Evolutionary conservation across 1,140 invertebrate genomes (phyloP).

Genomic region (Drosophila prosaltans): DNA sequence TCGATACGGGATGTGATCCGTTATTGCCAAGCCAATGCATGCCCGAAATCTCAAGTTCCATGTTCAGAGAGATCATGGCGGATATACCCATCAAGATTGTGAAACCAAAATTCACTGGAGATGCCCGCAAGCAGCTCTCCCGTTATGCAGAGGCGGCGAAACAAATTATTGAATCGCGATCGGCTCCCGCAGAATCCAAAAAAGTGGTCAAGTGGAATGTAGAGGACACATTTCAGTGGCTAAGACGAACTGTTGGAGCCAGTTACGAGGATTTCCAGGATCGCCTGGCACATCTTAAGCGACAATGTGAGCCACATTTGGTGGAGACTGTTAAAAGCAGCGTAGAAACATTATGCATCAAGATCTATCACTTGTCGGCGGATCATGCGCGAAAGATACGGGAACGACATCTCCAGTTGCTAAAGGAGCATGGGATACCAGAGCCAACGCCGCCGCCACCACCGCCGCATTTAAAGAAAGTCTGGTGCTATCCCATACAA

Average conservation of each 20-base stretch:
- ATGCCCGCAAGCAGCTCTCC: conserved; percentile 97
- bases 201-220: conserved; percentile 99
- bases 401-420: conserved; percentile 92
- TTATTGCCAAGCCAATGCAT: conserved; percentile 95
- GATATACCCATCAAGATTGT: conserved; percentile 98
- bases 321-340: conserved; percentile 96
- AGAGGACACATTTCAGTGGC: conserved; percentile 98
- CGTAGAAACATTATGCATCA: conserved; percentile 97
- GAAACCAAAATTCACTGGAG: conserved; percentile 96
- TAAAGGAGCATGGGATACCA: conserved; percentile 93
- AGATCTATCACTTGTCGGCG: conserved; percentile 95
- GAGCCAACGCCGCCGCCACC: conserved; percentile 88
- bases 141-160: conserved; percentile 98
- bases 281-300: conserved; percentile 86
- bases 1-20: conserved; percentile 94
- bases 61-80: conserved; percentile 99
- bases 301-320: conserved; percentile 97
- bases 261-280: conserved; percentile 98
- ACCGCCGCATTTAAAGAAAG: conserved; percentile 90
- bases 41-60: conserved; percentile 95
- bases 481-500: conserved; percentile 97
- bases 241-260: conserved; percentile 95
- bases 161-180: conserved; percentile 96
- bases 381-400: conserved; percentile 96
- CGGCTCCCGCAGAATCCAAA: conserved; percentile 95